Evolutionary conservation across 2,888 invertebrate species (phyloP), one percentile per base, ranked within the genome.

Genomic region (Seira ritae): DNA sequence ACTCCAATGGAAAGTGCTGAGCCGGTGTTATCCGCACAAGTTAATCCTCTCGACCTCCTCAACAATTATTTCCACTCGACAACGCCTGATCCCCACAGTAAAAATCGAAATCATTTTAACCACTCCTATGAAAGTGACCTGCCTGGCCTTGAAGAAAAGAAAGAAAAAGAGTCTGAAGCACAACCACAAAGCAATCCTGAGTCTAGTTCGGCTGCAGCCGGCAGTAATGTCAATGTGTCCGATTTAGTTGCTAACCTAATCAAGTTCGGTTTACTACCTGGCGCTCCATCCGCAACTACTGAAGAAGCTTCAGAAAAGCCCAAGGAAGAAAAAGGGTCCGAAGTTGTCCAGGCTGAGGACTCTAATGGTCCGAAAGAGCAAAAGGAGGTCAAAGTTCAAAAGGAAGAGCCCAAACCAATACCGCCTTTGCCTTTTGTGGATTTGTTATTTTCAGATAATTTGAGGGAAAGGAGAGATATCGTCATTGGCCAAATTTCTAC

Each of bases 171-270:
- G 60, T 60, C 3, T 69, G 67, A 37, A 42, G 23, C 73, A n/a
- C 78, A 90, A 6, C 6, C 66, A 4, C 22, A 15, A 67, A 24
- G 19, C 3, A 67, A 31, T 24, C 55, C 55, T 17, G 17, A 55
- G 55, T 62, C 1, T 42, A 24, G 10, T 2, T 2, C 12, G 6
- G 37, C 50, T 4, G 55, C 24, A 0, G 12, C 65, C 4, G 55
- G 55, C 1, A 55, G 55, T 37, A 71, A 62, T 55, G 19, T 83
- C 8, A 83, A 83, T 69, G 82, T 98, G 23, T 95, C 93, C 84
- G 96, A 96, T 87, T 91, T 98, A 31, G 96, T 97, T 90, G 94
- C 95, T 85, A 96, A 96, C 90, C 91, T 98, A 6, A 94, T 97
- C 0, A 95, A 95, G 0, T 95, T 95, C 0, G 98, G 96, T n/a